Percentiles rank a stretch among this genome's conserved stretches.
Evolutionary conservation across 2,888 invertebrate genomes (phyloP).

Genomic region (Seladonia tumulorum): DNA sequence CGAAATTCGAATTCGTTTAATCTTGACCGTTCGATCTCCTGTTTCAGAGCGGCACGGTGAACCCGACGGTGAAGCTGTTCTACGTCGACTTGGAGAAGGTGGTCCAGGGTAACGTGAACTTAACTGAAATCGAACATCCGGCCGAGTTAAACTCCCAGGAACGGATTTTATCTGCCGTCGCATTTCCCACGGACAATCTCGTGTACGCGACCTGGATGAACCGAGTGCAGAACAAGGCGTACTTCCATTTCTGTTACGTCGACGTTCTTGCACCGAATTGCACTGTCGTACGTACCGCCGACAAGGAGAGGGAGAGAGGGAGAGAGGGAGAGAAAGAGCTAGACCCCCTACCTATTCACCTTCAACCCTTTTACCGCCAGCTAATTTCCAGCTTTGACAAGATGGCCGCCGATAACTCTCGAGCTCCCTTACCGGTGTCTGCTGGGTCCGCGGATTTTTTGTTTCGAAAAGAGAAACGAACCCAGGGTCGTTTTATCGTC

Average conservation of each 20-base stretch:
- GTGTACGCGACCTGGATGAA: slow-evolving; percentile 95
- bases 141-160: slow-evolving; percentile 81
- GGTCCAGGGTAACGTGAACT: slow-evolving; percentile 75
- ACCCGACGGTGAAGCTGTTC: slow-evolving; percentile 88
- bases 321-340: neutral
- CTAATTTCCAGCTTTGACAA: slow-evolving; percentile 25
- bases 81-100: slow-evolving; percentile 86
- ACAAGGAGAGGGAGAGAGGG: neutral
- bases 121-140: slow-evolving; percentile 82
- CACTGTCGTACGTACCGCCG: slow-evolving; percentile 73
- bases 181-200: slow-evolving; percentile 90
- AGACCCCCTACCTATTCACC: neutral
- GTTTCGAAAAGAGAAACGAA: neutral
- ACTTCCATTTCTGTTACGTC: slow-evolving; percentile 87
- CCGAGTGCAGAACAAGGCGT: slow-evolving; percentile 92
- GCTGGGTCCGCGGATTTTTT: slow-evolving; percentile 12
- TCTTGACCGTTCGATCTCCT: neutral
- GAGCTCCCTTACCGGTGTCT: neutral
- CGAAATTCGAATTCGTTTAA: neutral
- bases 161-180: slow-evolving; percentile 89
- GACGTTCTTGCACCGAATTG: slow-evolving; percentile 76
- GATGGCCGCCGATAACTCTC: slow-evolving; percentile 16
- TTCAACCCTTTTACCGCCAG: neutral
- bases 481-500: slow-evolving; percentile 40
- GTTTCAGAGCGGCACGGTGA: slow-evolving; percentile 87